Conservation (phyloP, 2,888 invertebrate species). For the Smittia aterrima region DNA sequence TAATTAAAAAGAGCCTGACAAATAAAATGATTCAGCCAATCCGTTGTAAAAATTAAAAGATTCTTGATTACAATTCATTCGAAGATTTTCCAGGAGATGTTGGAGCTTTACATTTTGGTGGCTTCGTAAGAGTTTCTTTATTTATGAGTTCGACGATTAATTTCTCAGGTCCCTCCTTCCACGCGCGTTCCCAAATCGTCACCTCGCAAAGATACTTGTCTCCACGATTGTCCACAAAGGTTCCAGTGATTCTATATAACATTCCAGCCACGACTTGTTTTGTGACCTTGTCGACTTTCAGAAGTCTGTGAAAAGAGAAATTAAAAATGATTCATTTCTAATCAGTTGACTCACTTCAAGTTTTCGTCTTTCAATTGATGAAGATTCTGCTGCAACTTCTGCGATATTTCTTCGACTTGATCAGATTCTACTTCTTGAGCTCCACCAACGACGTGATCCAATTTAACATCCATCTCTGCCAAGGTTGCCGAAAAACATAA, state of each 20-base stretch:
- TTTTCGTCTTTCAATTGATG: background rate
- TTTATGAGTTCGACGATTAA: background rate
- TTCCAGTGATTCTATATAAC: background rate
- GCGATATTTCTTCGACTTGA: background rate
- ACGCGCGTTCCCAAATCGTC: background rate
- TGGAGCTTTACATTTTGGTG: too few relatives aligned
- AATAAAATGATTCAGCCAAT: background rate
- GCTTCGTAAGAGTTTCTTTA: too few relatives aligned
- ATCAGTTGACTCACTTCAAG: background rate
- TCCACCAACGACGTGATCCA: slow-evolving; percentile 4
- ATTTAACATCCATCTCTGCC: background rate
- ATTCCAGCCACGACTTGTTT: slow-evolving; percentile 12
- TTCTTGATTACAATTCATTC: too few relatives aligned
- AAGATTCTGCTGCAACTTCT: background rate
- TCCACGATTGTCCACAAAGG: background rate
- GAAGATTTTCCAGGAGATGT: too few relatives aligned
- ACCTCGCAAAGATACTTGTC: background rate
- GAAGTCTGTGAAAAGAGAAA: too few relatives aligned
- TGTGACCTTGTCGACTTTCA: background rate
- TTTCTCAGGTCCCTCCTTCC: background rate
- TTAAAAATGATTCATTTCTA: too few relatives aligned
- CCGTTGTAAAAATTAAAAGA: background rate
- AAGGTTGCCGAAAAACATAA: too few relatives aligned
- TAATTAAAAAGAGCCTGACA: background rate
- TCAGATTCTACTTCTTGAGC: background rate